phyloP scores from a whole-genome alignment of 1,140 invertebrate genomes.

The Pemphigus obesinymphae region DNA sequence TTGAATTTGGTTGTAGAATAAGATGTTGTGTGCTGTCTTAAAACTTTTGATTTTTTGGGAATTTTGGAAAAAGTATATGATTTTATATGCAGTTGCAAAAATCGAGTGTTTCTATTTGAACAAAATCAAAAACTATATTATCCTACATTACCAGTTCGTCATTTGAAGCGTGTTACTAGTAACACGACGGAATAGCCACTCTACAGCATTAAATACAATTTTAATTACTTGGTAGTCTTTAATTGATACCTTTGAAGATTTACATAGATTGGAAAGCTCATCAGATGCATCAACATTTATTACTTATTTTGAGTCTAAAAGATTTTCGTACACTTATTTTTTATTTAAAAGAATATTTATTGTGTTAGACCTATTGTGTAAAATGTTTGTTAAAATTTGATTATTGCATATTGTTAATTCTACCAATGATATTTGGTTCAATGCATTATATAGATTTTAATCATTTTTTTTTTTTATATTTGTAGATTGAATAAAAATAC shows the following conservation, averaged over 20 bases:
- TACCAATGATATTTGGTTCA: too few species aligned
- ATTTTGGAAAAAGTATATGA: neutral
- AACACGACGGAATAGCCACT: neutral
- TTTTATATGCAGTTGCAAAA: neutral
- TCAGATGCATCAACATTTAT: neutral
- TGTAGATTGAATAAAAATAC: too few species aligned
- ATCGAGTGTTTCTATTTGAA: neutral
- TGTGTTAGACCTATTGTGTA: neutral
- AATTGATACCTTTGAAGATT: neutral
- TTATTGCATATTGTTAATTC: too few species aligned
- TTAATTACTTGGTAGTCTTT: neutral
- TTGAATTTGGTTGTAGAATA: conserved; percentile 13
- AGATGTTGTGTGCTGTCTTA: neutral
- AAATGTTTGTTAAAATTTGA: too few species aligned
- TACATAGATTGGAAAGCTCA: neutral
- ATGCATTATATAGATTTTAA: too few species aligned
- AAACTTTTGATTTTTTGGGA: neutral
- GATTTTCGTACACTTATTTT: neutral
- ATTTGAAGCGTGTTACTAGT: neutral
- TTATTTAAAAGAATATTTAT: neutral
- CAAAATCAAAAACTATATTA: neutral
- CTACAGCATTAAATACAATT: neutral
- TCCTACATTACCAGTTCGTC: neutral
- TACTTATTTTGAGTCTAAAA: neutral
- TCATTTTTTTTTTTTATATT: too few species aligned